phyloP scores from a whole-genome alignment of 2,888 invertebrate species.

The Dione juno region DNA sequence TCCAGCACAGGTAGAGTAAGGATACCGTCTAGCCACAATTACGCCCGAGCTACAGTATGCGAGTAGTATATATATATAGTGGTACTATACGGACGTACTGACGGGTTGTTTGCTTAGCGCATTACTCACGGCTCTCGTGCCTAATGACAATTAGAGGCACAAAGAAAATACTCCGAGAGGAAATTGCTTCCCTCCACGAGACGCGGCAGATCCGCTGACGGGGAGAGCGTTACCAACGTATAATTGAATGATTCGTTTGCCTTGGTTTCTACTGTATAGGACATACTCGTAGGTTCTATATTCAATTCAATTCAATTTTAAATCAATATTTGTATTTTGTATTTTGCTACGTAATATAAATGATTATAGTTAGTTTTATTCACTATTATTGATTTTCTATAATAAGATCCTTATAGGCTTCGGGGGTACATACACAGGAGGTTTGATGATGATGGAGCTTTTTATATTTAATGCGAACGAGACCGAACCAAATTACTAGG shows the following conservation, averaged over 20 bases:
- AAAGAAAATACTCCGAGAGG: slow-evolving; percentile 43
- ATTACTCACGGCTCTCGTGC: slow-evolving; percentile 44
- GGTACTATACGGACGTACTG: slow-evolving; percentile 22
- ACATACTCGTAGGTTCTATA: not conserved
- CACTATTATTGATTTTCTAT: too few relatives aligned
- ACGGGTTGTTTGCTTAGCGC: slow-evolving; percentile 42
- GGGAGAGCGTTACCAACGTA: not conserved
- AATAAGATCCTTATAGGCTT: not conserved
- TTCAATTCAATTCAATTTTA: not conserved
- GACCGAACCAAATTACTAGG: not conserved
- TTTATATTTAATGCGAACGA: slow-evolving; percentile 9
- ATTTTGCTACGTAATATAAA: not conserved
- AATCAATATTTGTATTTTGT: not conserved
- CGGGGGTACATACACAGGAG: too few relatives aligned
- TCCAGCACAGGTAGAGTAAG: too few relatives aligned
- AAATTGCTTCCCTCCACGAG: slow-evolving; percentile 43
- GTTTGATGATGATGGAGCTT: not conserved
- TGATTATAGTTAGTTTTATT: too few relatives aligned
- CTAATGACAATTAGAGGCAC: slow-evolving; percentile 46
- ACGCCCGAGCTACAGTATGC: too few relatives aligned
- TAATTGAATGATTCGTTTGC: not conserved
- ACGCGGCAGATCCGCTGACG: slow-evolving; percentile 12
- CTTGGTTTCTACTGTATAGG: not conserved
- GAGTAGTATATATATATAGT: too few relatives aligned
- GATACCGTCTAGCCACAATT: too few relatives aligned